Percentiles rank a stretch among this genome's conserved stretches.
Evolutionary conservation across 1,140 invertebrate genomes (phyloP).

Genomic region (Nasonia giraulti): DNA sequence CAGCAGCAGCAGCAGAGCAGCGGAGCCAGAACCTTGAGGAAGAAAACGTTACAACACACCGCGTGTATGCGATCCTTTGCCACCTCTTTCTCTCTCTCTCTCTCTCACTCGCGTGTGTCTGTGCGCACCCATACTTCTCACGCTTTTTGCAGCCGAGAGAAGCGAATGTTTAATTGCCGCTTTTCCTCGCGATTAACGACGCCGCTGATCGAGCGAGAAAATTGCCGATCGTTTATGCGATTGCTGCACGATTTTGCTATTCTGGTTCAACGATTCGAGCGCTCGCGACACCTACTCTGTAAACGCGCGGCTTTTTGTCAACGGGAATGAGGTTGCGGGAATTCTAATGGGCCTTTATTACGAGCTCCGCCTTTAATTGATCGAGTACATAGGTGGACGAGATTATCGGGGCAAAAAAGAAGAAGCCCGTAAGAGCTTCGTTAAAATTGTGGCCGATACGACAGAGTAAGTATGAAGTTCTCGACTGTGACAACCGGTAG

Average conservation of each 20-base stretch:
- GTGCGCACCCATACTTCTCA: conserved; percentile 25
- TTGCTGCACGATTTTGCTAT: conserved; percentile 6
- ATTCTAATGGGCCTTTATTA: conserved; percentile 4
- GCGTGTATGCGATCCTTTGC: conserved; percentile 65
- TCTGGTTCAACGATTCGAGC: neutral
- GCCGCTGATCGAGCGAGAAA: conserved; percentile 34
- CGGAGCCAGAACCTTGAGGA: conserved; percentile 70
- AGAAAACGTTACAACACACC: conserved; percentile 72
- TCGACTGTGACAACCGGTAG: neutral
- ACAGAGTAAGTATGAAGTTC: neutral
- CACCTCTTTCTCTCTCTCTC: conserved; percentile 39
- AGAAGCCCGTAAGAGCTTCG: no score
- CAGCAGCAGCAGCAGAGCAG: conserved; percentile 16
- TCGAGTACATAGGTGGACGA: neutral
- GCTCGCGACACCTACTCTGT: neutral
- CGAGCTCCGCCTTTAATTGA: neutral
- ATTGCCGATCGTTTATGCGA: conserved; percentile 26
- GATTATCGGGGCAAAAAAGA: neutral
- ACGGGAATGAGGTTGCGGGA: neutral
- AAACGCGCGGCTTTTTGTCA: neutral
- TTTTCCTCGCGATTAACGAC: conserved; percentile 30
- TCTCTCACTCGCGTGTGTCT: conserved; percentile 13
- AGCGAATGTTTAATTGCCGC: conserved; percentile 32
- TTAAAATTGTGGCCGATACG: neutral
- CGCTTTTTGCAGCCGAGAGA: conserved; percentile 27